Evolutionary conservation across 2,888 invertebrate species (phyloP).

Genomic region (Hybos culiciformis): DNA sequence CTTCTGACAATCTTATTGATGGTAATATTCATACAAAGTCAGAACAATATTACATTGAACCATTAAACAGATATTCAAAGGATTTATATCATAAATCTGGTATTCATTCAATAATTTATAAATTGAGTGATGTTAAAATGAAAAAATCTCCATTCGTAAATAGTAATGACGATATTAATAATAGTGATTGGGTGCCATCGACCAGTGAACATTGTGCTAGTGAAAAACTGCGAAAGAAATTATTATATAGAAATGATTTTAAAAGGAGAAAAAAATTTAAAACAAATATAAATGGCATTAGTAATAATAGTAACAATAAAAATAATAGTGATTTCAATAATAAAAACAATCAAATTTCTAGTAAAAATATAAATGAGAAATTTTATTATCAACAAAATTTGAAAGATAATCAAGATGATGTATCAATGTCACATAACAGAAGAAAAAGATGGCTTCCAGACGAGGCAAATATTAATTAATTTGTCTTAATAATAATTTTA

Average conservation of each 20-base stretch:
- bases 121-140: conserved; percentile 57
- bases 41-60: conserved; percentile 74
- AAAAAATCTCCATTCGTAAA: no score
- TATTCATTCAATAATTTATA: conserved; percentile 75
- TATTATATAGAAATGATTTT: conserved; percentile 18
- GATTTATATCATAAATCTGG: conserved; percentile 36
- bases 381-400: conserved; percentile 15
- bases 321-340: background rate
- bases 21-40: conserved; percentile 66
- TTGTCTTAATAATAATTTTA: background rate
- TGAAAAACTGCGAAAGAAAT: conserved; percentile 27
- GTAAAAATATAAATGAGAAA: background rate
- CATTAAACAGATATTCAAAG: conserved; percentile 36
- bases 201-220: conserved; percentile 24
- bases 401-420: conserved; percentile 27
- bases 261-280: conserved; percentile 35
- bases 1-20: conserved; percentile 76
- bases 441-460: conserved; percentile 55
- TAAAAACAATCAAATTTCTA: background rate
- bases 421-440: conserved; percentile 17
- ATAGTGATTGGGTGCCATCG: conserved; percentile 7
- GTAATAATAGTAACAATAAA: background rate
- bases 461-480: conserved; percentile 36
- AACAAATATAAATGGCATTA: conserved; percentile 25
- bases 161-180: no score